Percentiles rank a stretch among this genome's conserved stretches.
Conservation (phyloP, 2,888 invertebrate genomes). For the Microplitis deprimator region DNA sequence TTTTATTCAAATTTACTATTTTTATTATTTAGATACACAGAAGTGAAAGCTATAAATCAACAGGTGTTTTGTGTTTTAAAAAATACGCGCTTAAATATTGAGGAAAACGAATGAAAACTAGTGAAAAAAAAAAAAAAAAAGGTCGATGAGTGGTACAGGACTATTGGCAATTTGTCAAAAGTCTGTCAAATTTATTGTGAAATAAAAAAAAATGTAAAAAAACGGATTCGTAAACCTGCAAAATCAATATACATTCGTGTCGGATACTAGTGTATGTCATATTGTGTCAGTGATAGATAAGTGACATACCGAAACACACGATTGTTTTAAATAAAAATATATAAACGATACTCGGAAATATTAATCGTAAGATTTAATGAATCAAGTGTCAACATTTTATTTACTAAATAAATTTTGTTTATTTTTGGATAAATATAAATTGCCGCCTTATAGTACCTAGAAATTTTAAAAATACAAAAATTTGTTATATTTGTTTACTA, state of each 20-base stretch:
- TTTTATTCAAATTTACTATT: background rate
- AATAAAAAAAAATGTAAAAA: background rate
- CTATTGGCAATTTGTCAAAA: conserved; percentile 8
- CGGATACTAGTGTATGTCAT: background rate
- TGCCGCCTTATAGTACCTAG: no score
- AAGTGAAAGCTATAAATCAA: conserved; percentile 24
- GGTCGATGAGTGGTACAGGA: background rate
- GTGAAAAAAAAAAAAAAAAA: background rate
- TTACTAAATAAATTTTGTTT: background rate
- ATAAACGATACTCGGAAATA: background rate
- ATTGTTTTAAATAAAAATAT: background rate
- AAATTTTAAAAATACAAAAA: no score
- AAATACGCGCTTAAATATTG: conserved; percentile 1
- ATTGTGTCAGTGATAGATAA: background rate
- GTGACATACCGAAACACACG: background rate
- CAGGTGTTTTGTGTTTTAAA: conserved; percentile 37
- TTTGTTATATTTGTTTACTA: no score
- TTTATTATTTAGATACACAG: background rate
- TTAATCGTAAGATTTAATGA: no score
- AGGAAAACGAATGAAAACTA: background rate
- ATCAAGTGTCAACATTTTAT: background rate
- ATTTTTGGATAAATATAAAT: no score
- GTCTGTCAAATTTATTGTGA: conserved; percentile 14
- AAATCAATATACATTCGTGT: background rate
- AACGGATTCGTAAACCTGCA: background rate